Base-by-base conservation (phyloP, 2,888 invertebrate genomes). In the Margaritifera margaritifera region DNA sequence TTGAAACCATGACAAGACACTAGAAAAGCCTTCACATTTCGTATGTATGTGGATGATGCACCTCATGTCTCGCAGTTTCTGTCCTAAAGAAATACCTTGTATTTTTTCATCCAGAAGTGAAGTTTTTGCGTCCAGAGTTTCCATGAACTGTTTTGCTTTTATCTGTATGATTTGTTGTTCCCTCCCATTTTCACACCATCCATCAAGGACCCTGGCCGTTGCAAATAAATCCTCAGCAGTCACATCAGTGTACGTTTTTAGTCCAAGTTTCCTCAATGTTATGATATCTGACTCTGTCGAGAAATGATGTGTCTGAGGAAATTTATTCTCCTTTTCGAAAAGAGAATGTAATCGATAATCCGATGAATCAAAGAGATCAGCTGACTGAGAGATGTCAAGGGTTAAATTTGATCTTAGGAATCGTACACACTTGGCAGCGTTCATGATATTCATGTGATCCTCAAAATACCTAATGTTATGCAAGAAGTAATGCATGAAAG, bases 401-500 rank as follows among this genome's bases (percentile, higher is more conserved):
- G 25, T 22, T 6, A 31, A 31, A 31, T 24, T 64, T 18, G 61
- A 57, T 18, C 42, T 64, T n/a, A 78, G 55, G 64, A 75, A 78
- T 20, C 24, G 25, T n/a, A 75, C 31, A 24, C 65, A 18, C 25
- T 56, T 66, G 22, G 71, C 68, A 25, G 64, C 24, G 11, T 63
- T 15, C 20, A 72, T 56, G 15, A 76, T 55, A 4, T 11, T 18
- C 1, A 52, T 4, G 27, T 62, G 56, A n/a, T n/a, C 20, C 6
- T 74, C 60, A 53, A 68, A 70, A 19, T 51, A 3, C 5, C 31
- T 1, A 25, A 69, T 42, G 18, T 70, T 68, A 11, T 64, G 42
- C 19, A 74, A n/a, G n/a, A 78, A 62, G 58, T 66, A 72, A 19
- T 53, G 8, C 74, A 79, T 76, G 19, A 79, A 58, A 4, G 42